Evolutionary conservation across 2,888 invertebrate species (phyloP), one percentile per base, ranked within the genome.

Genomic region (Cabera pusaria): DNA sequence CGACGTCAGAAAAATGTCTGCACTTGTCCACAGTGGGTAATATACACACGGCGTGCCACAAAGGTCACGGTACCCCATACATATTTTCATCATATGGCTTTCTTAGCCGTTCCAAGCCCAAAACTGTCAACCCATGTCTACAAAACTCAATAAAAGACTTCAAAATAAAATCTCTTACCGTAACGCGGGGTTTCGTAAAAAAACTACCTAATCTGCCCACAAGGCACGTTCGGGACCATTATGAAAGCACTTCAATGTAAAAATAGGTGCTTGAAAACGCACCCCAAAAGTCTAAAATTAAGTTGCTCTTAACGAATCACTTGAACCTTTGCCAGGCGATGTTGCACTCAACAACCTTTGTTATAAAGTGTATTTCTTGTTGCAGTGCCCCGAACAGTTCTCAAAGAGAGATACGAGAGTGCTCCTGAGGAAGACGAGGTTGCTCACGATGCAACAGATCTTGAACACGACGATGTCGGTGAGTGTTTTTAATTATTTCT

Each of bases 341-440:
- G 52, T 41, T 51, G 39, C 26, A 27, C 59, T 60, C 59, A 77
- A 57, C 38, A 1, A 1, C 1, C 1, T 10, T 41, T 22, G 20
- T 18, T 3, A 51, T 74, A 78, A 72, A 64, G 77, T 68, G 43
- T 40, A 49, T 49, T 63, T 72, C 78, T 49, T 45, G 46, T 75
- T 75, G 67, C 88, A 96, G 96, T 96, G 49, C 96, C 96, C 2
- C 90, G 96, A 50, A 94, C 94, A 69, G 95, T 97, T 33, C 86
- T 96, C 45, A 94, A 95, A 69, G 95, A 96, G 77, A 92, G 94
- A 54, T 96, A 93, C 79, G 95, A 96, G 68, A 94, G 94, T 45
- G 92, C 93, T 12, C 91, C 93, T 26, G 95, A 95, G 75, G 90
- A 93, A 49, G 96, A 96, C 72, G 96, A 96, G 72, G 91, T 92